Base-by-base conservation (phyloP, 1,140 invertebrate species). In the Luehdorfia chinensis region DNA sequence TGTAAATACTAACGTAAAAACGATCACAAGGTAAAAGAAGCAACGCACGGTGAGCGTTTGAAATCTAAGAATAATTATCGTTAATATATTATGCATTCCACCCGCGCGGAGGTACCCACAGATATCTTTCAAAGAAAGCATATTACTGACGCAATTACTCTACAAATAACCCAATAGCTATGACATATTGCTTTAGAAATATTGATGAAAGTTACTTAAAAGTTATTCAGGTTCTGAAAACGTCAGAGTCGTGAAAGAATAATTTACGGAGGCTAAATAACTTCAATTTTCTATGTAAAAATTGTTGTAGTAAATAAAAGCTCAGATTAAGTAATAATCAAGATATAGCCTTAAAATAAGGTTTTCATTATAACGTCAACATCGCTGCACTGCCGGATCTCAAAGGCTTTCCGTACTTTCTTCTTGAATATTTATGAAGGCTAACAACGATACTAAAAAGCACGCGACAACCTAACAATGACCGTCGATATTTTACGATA, bases 81-180 rank as follows among this genome's bases (percentile, higher is more conserved):
- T 66, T 70, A 70, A 79, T 77, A 74, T 59, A 83, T 79, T 76
- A 79, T 79, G 70, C 72, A 77, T 68, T 73, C 72, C 66, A 59
- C 63, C 66, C 39, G 27, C 27, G 46, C 44, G 30, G 46, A 63
- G 55, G 66, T 59, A 54, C 39, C 33, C 37, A 44, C 36, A 39
- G 50, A 61, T 73, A 60, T 60, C 18, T 63, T 56, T 52, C 46
- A 50, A 63, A 59, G 59, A 61, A 57, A 49, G 56, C 45, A 63
- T 73, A 57, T 63, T 63, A 59, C 51, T 45, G 34, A 51, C 50
- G 59, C 56, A 64, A 65, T 63, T 47, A 49, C 44, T 53, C 19
- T 21, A 16, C 45, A 47, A 28, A 52, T 43, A 47, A 49, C 33
- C n/a, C n/a, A n/a, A n/a, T n/a, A n/a, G n/a, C n/a, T n/a, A n/a